phyloP scores from a whole-genome alignment of 2,888 invertebrate genomes.

The Polydrusus cervinus region DNA sequence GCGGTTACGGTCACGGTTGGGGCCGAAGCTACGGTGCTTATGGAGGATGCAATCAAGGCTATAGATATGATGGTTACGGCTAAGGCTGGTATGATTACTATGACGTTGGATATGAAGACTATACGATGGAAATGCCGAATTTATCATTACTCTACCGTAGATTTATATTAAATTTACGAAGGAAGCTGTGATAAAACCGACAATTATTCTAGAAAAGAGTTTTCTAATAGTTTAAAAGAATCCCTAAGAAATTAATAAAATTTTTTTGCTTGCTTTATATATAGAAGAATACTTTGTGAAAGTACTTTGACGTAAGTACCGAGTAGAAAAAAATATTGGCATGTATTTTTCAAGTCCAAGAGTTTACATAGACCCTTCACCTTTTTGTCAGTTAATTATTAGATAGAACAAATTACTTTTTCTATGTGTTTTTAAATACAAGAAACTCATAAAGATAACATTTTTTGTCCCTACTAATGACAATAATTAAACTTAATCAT shows the following conservation, averaged over 20 bases:
- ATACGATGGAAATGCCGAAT: constrained; percentile 89
- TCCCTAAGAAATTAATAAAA: constrained; percentile 25
- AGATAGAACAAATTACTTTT: too few relatives aligned
- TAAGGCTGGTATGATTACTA: constrained; percentile 75
- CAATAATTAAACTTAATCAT: too few relatives aligned
- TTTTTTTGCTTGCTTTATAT: constrained; percentile 23
- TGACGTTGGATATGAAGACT: constrained; percentile 84
- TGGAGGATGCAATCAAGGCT: constrained; percentile 78
- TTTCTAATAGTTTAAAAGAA: constrained; percentile 10
- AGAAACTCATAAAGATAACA: too few relatives aligned
- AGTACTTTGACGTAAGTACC: constrained; percentile 20
- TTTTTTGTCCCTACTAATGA: too few relatives aligned
- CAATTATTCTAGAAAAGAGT: constrained; percentile 53
- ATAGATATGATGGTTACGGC: constrained; percentile 68
- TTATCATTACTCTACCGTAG: too few relatives aligned
- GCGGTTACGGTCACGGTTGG: constrained; percentile 56
- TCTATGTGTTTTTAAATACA: too few relatives aligned
- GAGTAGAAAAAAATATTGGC: constrained; percentile 36
- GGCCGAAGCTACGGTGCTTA: constrained; percentile 65
- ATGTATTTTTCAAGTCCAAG: constrained; percentile 29
- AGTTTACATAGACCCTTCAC: too few relatives aligned
- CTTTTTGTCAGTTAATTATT: too few relatives aligned
- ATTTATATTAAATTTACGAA: too few relatives aligned
- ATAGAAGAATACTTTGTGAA: constrained; percentile 34
- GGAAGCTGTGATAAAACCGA: constrained; percentile 86